Percentiles rank a stretch among this genome's conserved stretches.
Conservation (phyloP, 1,140 invertebrate genomes). For the Drosophila kurseongensis region DNA sequence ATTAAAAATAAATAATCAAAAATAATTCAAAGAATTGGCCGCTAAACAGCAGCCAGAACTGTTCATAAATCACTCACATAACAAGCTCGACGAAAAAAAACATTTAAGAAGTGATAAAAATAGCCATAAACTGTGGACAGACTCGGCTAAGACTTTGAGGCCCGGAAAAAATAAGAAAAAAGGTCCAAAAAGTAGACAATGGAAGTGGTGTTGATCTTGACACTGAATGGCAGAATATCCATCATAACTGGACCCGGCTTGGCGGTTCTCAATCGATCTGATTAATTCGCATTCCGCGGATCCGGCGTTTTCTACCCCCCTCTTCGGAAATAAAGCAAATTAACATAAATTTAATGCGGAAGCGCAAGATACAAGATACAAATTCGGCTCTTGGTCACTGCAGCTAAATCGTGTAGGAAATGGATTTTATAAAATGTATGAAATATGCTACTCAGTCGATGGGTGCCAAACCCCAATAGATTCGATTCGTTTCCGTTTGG, state of each 20-base stretch:
- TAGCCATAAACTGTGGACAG: conserved; percentile 51
- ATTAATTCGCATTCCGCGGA: conserved; percentile 39
- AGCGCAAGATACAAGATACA: conserved; percentile 45
- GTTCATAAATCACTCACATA: conserved; percentile 55
- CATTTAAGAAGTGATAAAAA: conserved; percentile 64
- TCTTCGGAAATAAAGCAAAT: conserved; percentile 47
- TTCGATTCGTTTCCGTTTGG: conserved; percentile 45
- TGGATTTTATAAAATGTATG: conserved; percentile 38
- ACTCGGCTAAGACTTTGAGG: conserved; percentile 28
- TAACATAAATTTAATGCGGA: conserved; percentile 72
- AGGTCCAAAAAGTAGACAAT: conserved; percentile 38
- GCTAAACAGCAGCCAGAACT: conserved; percentile 46
- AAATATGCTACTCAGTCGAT: conserved; percentile 41
- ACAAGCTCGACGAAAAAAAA: conserved; percentile 35
- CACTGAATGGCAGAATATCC: conserved; percentile 58
- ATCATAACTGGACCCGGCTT: conserved; percentile 38
- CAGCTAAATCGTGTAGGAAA: conserved; percentile 53
- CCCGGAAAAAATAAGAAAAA: conserved; percentile 22
- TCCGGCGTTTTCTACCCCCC: conserved; percentile 45
- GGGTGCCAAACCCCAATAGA: conserved; percentile 31
- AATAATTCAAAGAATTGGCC: conserved; percentile 13
- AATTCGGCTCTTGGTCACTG: conserved; percentile 32
- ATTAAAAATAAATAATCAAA: too few species aligned
- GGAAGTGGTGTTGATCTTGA: conserved; percentile 63
- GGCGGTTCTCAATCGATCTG: conserved; percentile 36